A percentile compares a stretch with the other conserved stretches of the same genome.
phyloP scores from a whole-genome alignment of 2,888 invertebrate genomes.

The Macrosoma leucophasiata region DNA sequence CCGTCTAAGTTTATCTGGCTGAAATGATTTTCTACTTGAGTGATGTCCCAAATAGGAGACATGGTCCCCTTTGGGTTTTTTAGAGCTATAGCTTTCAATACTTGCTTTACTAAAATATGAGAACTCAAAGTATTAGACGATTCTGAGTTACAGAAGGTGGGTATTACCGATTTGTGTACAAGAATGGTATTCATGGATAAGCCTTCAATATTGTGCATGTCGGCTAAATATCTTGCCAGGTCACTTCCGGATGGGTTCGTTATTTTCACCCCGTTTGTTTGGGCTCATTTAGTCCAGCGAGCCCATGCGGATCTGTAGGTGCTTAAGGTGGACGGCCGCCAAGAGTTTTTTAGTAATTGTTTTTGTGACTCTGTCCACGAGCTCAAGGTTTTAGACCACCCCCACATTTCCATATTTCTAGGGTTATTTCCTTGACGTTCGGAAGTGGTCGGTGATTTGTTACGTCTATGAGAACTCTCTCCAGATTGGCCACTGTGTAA shows the following conservation, averaged over 20 bases:
- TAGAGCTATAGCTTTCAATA: neutral
- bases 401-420: slow-evolving; percentile 25
- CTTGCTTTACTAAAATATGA: neutral
- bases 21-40: slow-evolving; percentile 22
- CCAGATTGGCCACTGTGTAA: slow-evolving; percentile 12
- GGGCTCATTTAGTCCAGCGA: slow-evolving; percentile 2
- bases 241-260: neutral
- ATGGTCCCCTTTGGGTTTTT: neutral
- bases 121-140: neutral
- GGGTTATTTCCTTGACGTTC: slow-evolving; percentile 9
- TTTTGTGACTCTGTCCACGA: slow-evolving; percentile 4
- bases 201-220: slow-evolving; percentile 2
- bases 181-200: slow-evolving; percentile 8
- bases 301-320: slow-evolving; percentile 5
- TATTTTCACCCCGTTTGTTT: too few species aligned
- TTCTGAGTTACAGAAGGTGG: slow-evolving; percentile 7
- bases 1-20: slow-evolving; percentile 24
- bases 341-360: slow-evolving; percentile 1
- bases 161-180: slow-evolving; percentile 10
- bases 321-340: slow-evolving; percentile 6
- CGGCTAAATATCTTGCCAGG: slow-evolving; percentile 1
- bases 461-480: slow-evolving; percentile 17
- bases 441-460: slow-evolving; percentile 15
- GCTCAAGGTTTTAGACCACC: slow-evolving; percentile 17
- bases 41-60: slow-evolving; percentile 18